Conservation (phyloP, 2,888 invertebrate species). For the Eurytoma californica region DNA sequence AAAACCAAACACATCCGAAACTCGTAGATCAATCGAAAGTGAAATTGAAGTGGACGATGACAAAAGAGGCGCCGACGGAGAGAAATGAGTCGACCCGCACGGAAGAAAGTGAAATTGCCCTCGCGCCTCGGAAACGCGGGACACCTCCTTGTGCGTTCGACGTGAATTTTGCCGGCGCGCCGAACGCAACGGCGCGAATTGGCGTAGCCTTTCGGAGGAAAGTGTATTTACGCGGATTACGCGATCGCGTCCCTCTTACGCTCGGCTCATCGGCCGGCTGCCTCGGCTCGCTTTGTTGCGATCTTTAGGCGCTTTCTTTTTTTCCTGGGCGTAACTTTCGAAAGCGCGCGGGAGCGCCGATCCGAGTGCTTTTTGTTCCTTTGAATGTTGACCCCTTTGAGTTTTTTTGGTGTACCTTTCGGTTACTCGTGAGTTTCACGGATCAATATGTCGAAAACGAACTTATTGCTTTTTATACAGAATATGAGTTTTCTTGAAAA, state of each 20-base stretch:
- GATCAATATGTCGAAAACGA: background rate
- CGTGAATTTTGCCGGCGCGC: background rate
- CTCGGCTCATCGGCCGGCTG: background rate
- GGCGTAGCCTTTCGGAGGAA: conserved; percentile 9
- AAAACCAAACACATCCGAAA: too few relatives aligned
- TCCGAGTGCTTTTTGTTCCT: background rate
- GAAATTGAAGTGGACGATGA: background rate
- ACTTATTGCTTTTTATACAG: background rate
- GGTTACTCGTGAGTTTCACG: background rate
- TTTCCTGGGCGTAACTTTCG: conserved; percentile 34
- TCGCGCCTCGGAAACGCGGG: conserved; percentile 20
- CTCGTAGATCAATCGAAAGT: background rate
- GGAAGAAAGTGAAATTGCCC: conserved; percentile 51
- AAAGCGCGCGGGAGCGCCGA: conserved; percentile 1
- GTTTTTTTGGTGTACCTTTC: background rate
- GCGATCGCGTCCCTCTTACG: conserved; percentile 19
- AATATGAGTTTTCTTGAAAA: too few relatives aligned
- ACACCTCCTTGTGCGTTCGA: too few relatives aligned
- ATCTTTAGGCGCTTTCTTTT: conserved; percentile 25
- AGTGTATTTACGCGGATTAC: conserved; percentile 27
- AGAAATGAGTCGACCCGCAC: conserved; percentile 6
- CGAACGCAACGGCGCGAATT: background rate
- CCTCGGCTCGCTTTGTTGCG: background rate
- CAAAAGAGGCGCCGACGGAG: background rate
- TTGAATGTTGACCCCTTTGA: background rate